Percentiles rank a stretch among this genome's conserved stretches.
Conservation (phyloP, 2,113 vertebrate genomes). For the Sebastes fasciatus region DNA sequence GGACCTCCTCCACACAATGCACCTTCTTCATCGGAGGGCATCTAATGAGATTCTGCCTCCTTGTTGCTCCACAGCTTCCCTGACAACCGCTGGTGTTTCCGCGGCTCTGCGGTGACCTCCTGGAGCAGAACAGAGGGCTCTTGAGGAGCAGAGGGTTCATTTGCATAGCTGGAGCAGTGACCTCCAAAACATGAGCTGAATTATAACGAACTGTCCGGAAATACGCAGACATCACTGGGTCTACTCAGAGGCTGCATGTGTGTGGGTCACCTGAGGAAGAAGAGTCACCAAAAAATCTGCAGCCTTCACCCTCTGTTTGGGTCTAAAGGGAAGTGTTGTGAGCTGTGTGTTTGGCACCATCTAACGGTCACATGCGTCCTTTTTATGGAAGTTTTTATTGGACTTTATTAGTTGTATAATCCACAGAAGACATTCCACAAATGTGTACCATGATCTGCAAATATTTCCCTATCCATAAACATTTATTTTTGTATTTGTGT, state of each 20-base stretch:
- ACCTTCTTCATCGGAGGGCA: slow-evolving; percentile 74
- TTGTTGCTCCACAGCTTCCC: slow-evolving; percentile 81
- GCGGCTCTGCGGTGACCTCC: slow-evolving; percentile 72
- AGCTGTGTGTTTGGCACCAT: slow-evolving; percentile 56
- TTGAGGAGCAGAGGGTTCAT: slow-evolving; percentile 75
- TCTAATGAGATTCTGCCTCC: slow-evolving; percentile 79
- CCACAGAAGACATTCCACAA: too few relatives aligned
- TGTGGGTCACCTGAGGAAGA: slow-evolving; percentile 41
- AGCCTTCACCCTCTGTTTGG: background rate
- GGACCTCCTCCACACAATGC: slow-evolving; percentile 73
- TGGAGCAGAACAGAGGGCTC: slow-evolving; percentile 81
- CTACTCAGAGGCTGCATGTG: slow-evolving; percentile 10
- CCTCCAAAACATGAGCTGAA: slow-evolving; percentile 71
- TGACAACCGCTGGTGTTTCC: slow-evolving; percentile 84
- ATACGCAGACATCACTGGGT: slow-evolving; percentile 17
- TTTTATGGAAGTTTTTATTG: too few relatives aligned
- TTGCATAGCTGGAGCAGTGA: slow-evolving; percentile 79
- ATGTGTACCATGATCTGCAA: too few relatives aligned
- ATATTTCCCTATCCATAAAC: too few relatives aligned
- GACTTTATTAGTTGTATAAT: too few relatives aligned
- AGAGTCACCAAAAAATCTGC: background rate
- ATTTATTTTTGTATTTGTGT: too few relatives aligned
- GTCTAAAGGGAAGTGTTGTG: background rate
- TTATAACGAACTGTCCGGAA: slow-evolving; percentile 61
- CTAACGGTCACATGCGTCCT: slow-evolving; percentile 43